Base-by-base conservation (phyloP, 37 sponge, comb jelly and placozoan species). In the Haliclona indistincta region DNA sequence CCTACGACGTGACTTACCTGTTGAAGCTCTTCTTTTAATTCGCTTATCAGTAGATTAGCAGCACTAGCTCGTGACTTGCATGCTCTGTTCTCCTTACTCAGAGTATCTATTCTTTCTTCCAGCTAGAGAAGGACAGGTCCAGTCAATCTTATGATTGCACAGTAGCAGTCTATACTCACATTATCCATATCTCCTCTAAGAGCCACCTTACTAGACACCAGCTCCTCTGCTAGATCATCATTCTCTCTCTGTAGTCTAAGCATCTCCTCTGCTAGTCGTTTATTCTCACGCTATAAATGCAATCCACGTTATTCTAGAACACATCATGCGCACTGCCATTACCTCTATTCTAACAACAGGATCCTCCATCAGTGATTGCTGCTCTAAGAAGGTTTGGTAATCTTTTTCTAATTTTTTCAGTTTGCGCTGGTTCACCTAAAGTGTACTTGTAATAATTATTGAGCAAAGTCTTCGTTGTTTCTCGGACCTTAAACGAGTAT, bases 181-280 rank as follows among this genome's bases (percentile, higher is more conserved):
- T 79, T 80, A 55, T 97, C 94, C 94, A 97, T 91, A 36, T 97
- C 92, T 49, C 49, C 75, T 69, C 97, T 84, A 43, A 97, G 77
- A 43, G 67, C 73, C 37, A 93, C 83, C 54, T 97, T 94, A 70
- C 91, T 93, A 39, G 55, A 77, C 1, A 94, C 95, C 10, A 97
- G 82, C 54, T 97, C 94, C 45, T 85, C 86, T 10, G 95, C 94
- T 28, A 97, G 72, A 52, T 70, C 81, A 51, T 91, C 94, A 61
- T 97, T 97, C 84, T 97, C 97, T 26, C 88, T 86, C 56, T 94
- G 92, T 70, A 97, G 76, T 55, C 94, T 54, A 22, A 74, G 29
- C 3, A 86, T 58, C 0, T 54, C 74, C 40, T 88, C 93, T 42
- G 67, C 52, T 19, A 95, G 85, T 49, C 68, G 81, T 61, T 79